Conservation (phyloP, 2,888 invertebrate species). For the Dysmachus trigonus region DNA sequence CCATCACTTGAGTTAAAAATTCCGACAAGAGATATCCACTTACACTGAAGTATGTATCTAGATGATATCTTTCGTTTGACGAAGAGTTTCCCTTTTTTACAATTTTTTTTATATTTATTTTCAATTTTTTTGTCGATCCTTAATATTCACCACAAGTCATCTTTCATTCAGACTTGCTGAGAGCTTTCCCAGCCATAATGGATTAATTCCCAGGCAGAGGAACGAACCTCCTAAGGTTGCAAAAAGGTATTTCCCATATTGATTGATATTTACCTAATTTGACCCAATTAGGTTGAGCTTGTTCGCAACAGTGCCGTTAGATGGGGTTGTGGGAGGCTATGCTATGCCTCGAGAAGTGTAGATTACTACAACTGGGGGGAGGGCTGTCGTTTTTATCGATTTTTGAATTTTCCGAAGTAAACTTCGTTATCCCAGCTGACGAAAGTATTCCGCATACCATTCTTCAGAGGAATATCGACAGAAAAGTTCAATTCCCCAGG, state of each 20-base stretch:
- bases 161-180: constrained; percentile 20
- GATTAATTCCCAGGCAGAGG: constrained; percentile 24
- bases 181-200: constrained; percentile 1
- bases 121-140: constrained; percentile 9
- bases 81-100: neutral
- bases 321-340: neutral
- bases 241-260: constrained; percentile 17
- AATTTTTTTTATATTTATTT: neutral
- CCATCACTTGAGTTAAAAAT: constrained; percentile 13
- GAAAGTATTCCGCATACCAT: neutral
- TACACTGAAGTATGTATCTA: neutral
- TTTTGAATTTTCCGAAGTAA: neutral
- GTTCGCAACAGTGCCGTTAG: neutral
- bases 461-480: neutral
- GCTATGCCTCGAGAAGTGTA: neutral
- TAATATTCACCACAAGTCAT: constrained; percentile 25
- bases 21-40: neutral
- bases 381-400: neutral
- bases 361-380: neutral
- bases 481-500: neutral
- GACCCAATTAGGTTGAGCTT: constrained; percentile 27
- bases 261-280: constrained; percentile 36
- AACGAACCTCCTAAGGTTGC: neutral
- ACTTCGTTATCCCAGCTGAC: neutral
- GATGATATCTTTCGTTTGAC: neutral